Base-by-base conservation (phyloP, 2,113 vertebrate genomes). In the Eurypyga helias region DNA sequence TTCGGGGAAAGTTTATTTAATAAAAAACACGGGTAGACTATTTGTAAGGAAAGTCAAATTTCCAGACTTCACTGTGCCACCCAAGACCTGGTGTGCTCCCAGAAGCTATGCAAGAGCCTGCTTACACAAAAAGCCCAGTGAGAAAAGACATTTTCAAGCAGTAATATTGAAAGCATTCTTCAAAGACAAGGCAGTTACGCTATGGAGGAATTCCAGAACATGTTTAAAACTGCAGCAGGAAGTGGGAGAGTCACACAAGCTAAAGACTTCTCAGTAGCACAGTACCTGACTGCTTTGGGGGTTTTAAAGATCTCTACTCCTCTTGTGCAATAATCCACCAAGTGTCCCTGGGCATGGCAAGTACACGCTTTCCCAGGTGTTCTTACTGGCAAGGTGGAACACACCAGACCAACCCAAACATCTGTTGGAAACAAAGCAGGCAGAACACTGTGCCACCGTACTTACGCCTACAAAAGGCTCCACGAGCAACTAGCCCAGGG, bases 301-400 rank as follows among this genome's bases (percentile, higher is more conserved):
- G 9, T 23, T 15, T 58, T 0, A 8, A 34, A n/a, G 5, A 71
- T 88, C 13, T 41, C 38, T 66, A 17, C 20, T 64, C 4, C 11
- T 24, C 33, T 55, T 93, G 26, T 60, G 25, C 33, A 72, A 58
- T 29, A 75, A 71, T 17, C 61, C 48, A 88, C 34, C 34, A 79
- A 34, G 25, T 1, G 3, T 28, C 66, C n/a, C 24, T n/a, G 36
- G 16, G 16, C 49, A 66, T 3, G 23, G 54, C 41, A 88, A 94
- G 11, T 4, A 41, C 9, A 49, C 0, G 0, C 25, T 46, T 69
- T 49, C 61, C 81, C 64, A 46, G 51, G 25, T 1, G 7, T 34
- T 64, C 38, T 58, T 24, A 76, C 6, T 16, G 28, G n/a, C 33
- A 58, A 65, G 14, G 31, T 51, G 43, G 64, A 76, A 75, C 23